Evolutionary conservation across 1,140 invertebrate species (phyloP), one percentile per base, ranked within the genome.

Genomic region (Pemphigus obesinymphae): DNA sequence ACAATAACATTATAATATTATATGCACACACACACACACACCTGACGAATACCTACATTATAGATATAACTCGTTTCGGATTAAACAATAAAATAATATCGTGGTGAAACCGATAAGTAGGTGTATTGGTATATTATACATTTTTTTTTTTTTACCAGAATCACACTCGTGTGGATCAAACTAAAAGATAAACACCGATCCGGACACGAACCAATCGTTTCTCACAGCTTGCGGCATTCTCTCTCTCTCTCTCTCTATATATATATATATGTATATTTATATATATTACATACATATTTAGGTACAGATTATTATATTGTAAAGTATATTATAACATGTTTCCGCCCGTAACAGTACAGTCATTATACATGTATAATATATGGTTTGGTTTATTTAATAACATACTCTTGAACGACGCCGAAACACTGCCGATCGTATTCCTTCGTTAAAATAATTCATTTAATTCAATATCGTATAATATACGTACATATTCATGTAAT

Each of bases 141-240:
- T 45, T 70, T 26, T 45, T 70, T 45, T 1, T 37, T 45, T 70
- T 70, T 45, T 70, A n/a, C 40, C 40, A 45, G n/a, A 70, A 70
- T 45, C 68, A 37, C 75, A 58, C 53, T 78, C 75, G 48, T 55
- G 75, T 26, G 75, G 75, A 78, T 78, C 75, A 7, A 23, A 78
- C 34, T 53, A 15, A 58, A 78, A 78, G 50, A 78, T 78, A 78
- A 78, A 78, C 23, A 78, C 29, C 34, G 50, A 78, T 78, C 75
- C 13, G 53, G 29, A 58, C 75, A 78, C 48, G 48, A 78, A 78
- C 75, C 53, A 37, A 78, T 55, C 75, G 75, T 78, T 78, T 78
- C 50, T 70, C 68, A 55, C 75, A 78, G 75, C 75, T 78, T n/a
- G 75, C 75, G 75, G 75, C 75, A n/a, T 40, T 15, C n/a, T n/a